phyloP scores from a whole-genome alignment of 1,140 invertebrate genomes.

The Acromyrmex echinatior region DNA sequence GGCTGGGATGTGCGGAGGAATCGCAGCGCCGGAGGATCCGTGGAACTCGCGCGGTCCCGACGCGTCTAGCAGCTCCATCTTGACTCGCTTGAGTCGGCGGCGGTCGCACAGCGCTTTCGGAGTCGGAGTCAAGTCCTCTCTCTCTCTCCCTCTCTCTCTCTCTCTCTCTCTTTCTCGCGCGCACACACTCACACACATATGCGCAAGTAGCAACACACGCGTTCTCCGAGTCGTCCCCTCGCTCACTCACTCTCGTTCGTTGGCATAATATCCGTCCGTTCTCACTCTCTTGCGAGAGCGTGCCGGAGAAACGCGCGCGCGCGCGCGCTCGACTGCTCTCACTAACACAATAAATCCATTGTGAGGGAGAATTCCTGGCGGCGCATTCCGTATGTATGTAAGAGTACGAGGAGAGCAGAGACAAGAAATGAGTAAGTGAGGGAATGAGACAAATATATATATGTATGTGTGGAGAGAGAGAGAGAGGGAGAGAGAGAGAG shows the following conservation, averaged over 20 bases:
- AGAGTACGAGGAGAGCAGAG: conserved; percentile 52
- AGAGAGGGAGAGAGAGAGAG: neutral
- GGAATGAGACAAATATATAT: neutral
- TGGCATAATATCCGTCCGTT: conserved; percentile 40
- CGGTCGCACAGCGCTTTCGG: conserved; percentile 41
- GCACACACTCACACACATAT: neutral
- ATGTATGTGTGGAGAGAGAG: neutral
- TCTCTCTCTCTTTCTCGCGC: conserved; percentile 2
- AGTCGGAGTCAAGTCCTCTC: conserved; percentile 63
- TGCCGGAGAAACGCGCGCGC: conserved; percentile 29
- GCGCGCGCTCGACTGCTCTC: conserved; percentile 71
- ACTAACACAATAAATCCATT: conserved; percentile 84
- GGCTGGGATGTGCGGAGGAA: conserved; percentile 44
- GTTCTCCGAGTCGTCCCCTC: conserved; percentile 54
- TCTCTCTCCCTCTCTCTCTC: neutral
- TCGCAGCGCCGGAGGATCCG: conserved; percentile 52
- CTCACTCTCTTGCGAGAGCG: conserved; percentile 53
- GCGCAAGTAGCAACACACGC: conserved; percentile 30
- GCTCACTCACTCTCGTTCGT: conserved; percentile 29
- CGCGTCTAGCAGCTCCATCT: conserved; percentile 76
- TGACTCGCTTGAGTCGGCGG: conserved; percentile 64
- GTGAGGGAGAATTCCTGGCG: conserved; percentile 82
- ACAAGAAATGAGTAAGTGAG: neutral
- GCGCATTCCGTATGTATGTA: conserved; percentile 79
- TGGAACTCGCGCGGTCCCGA: conserved; percentile 64